Evolutionary conservation across 2,113 vertebrate genomes (phyloP).

Genomic region (Dendrocopos noguchii): DNA sequence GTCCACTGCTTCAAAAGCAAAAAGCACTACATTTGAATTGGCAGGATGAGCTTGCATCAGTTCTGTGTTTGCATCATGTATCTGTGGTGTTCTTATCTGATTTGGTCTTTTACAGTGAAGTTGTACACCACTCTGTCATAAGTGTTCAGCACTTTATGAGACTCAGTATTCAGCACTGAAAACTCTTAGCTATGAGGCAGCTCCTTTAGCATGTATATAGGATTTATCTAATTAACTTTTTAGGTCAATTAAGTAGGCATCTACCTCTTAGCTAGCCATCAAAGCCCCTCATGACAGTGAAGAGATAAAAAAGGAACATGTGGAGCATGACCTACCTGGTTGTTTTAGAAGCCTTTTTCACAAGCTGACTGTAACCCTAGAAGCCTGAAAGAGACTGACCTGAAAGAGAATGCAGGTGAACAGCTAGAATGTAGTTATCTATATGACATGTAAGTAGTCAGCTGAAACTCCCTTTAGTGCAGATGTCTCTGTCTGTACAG

Average conservation of each 20-base stretch:
- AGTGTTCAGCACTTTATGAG: background rate
- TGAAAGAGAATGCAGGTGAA: background rate
- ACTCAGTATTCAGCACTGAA: background rate
- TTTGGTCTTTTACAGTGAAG: background rate
- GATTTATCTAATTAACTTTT: background rate
- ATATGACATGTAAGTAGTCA: background rate
- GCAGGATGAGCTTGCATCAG: background rate
- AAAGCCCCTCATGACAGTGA: background rate
- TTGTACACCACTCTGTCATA: background rate
- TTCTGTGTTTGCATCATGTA: background rate
- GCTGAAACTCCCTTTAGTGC: background rate
- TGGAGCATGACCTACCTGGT: background rate
- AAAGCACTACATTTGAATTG: slow-evolving; percentile 6
- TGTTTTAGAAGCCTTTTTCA: background rate
- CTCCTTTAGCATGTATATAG: background rate
- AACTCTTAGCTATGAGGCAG: background rate
- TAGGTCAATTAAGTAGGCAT: background rate
- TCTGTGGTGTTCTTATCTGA: background rate
- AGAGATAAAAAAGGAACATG: background rate
- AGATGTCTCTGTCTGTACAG: background rate
- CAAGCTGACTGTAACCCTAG: background rate
- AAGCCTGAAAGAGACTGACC: background rate
- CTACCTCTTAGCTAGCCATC: background rate
- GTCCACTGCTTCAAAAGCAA: background rate
- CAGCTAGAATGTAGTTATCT: background rate